Evolutionary conservation across 2,797 vertebrate genomes (phyloP).

Genomic region (Labroides dimidiatus): DNA sequence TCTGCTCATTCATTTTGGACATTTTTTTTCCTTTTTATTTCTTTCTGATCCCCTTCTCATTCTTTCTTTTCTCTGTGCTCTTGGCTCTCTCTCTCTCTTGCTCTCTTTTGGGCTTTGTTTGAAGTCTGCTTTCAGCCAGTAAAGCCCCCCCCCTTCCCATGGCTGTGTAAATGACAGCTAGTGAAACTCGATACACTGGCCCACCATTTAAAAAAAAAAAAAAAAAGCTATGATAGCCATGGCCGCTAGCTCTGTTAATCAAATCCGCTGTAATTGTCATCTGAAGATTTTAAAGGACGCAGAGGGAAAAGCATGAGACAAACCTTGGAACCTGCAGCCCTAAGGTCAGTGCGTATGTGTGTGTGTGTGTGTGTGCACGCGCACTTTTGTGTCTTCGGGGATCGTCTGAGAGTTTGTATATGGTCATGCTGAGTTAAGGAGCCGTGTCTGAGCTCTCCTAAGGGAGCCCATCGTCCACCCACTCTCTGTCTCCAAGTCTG

Average conservation of each 20-base stretch:
- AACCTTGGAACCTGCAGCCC: slow-evolving; percentile 64
- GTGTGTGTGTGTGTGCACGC: slow-evolving; percentile 29
- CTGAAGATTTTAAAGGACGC: slow-evolving; percentile 76
- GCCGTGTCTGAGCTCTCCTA: slow-evolving; percentile 61
- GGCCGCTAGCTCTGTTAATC: slow-evolving; percentile 78
- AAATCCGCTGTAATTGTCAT: slow-evolving; percentile 83
- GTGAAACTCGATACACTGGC: slow-evolving; percentile 82
- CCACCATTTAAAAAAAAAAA: slow-evolving; percentile 70
- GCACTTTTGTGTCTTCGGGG: slow-evolving; percentile 57
- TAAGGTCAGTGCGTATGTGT: slow-evolving; percentile 44
- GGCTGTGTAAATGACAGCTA: slow-evolving; percentile 85
- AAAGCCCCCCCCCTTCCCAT: slow-evolving; percentile 76
- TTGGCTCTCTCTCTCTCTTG: slow-evolving; percentile 41
- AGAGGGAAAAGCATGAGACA: slow-evolving; percentile 68
- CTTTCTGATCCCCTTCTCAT: slow-evolving; percentile 22
- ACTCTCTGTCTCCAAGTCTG: slow-evolving; percentile 71
- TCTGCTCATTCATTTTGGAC: slow-evolving; percentile 70
- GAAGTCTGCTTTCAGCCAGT: slow-evolving; percentile 83
- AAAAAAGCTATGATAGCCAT: slow-evolving; percentile 62
- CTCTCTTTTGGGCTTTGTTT: slow-evolving; percentile 75
- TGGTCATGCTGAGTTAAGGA: slow-evolving; percentile 70
- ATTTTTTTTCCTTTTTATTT: slow-evolving; percentile 31
- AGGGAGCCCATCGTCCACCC: slow-evolving; percentile 70
- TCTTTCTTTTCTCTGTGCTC: slow-evolving; percentile 10
- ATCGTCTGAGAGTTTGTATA: slow-evolving; percentile 70